Conservation (phyloP, 2,888 invertebrate genomes). For the Gnatocerus cornutus region DNA sequence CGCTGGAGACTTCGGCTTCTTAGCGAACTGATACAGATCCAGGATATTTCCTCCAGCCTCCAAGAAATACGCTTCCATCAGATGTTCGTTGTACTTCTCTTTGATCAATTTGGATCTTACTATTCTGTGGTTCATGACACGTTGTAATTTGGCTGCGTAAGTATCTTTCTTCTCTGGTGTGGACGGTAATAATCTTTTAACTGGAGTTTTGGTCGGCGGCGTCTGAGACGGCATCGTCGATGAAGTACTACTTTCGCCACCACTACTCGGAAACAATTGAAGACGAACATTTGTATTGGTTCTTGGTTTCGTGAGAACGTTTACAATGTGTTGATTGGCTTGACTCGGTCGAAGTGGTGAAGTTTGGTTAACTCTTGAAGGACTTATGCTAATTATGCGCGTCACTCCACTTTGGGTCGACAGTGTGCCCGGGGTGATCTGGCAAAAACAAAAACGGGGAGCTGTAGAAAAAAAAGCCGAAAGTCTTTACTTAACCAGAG, state of each 20-base stretch:
- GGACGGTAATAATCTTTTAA: slow-evolving; percentile 72
- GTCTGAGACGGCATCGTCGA: slow-evolving; percentile 52
- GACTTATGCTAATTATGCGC: slow-evolving; percentile 73
- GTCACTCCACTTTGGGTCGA: slow-evolving; percentile 71
- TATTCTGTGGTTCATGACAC: slow-evolving; percentile 82
- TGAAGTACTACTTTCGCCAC: slow-evolving; percentile 35
- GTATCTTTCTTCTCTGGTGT: slow-evolving; percentile 71
- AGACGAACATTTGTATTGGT: slow-evolving; percentile 65
- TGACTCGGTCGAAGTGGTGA: slow-evolving; percentile 61
- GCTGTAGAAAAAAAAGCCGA: no score
- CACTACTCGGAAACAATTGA: slow-evolving; percentile 61
- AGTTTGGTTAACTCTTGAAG: slow-evolving; percentile 64
- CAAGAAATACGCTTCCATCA: slow-evolving; percentile 90
- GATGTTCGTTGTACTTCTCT: slow-evolving; percentile 84
- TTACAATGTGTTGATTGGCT: slow-evolving; percentile 69
- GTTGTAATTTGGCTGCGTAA: slow-evolving; percentile 76
- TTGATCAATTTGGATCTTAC: slow-evolving; percentile 80
- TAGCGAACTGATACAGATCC: slow-evolving; percentile 90
- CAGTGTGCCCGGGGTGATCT: slow-evolving; percentile 59
- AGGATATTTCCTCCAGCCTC: slow-evolving; percentile 91
- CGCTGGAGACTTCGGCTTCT: slow-evolving; percentile 84
- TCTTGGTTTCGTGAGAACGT: slow-evolving; percentile 67
- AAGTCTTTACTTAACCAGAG: no score
- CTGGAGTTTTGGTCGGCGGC: slow-evolving; percentile 58
- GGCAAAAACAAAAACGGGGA: slow-evolving; percentile 38